Conservation (phyloP, 2,113 vertebrate species). For the Dromaius novaehollandiae region DNA sequence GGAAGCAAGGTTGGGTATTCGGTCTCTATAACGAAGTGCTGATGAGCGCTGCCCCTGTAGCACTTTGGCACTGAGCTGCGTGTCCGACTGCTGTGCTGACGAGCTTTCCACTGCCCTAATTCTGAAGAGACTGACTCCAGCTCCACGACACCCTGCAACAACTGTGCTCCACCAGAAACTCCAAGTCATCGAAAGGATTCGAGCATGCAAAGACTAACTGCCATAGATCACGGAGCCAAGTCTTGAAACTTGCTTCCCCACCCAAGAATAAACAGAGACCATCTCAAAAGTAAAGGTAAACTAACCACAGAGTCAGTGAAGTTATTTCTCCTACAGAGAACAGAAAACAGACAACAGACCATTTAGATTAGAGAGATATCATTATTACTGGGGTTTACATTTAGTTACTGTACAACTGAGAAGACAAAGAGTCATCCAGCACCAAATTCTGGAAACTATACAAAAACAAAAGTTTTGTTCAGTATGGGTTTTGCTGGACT, state of each 20-base stretch:
- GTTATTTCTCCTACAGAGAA: neutral
- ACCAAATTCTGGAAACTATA: neutral
- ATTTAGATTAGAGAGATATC: neutral
- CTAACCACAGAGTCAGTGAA: neutral
- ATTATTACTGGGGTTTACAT: neutral
- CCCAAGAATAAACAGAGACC: neutral
- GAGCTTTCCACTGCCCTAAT: neutral
- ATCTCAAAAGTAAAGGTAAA: neutral
- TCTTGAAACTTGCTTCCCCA: neutral
- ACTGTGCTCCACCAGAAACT: neutral
- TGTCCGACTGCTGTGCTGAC: neutral
- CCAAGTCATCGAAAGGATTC: neutral
- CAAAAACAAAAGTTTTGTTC: neutral
- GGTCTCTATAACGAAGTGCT: neutral
- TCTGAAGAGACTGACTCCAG: neutral
- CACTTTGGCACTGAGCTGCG: neutral
- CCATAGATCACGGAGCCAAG: neutral
- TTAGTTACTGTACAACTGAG: neutral
- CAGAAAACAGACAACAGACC: neutral
- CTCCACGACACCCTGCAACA: accelerated
- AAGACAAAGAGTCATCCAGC: neutral
- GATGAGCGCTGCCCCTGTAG: neutral
- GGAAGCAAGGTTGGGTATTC: neutral
- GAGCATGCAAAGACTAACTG: neutral
- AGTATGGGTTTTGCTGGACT: neutral